Base-by-base conservation (phyloP, 2,888 invertebrate genomes). In the Eilema depressum region DNA sequence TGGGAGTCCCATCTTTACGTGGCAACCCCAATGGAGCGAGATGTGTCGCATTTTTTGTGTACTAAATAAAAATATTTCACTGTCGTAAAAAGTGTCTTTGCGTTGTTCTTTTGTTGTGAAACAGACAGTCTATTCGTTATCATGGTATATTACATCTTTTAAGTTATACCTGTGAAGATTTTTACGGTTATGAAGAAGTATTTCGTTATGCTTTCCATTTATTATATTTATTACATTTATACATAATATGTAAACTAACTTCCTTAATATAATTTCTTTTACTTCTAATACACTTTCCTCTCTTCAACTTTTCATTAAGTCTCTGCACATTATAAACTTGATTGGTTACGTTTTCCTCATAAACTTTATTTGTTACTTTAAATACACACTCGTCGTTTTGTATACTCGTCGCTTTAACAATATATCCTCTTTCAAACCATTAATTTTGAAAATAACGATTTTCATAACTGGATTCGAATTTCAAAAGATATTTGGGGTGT, bases 1-100 rank as follows among this genome's bases (percentile, higher is more conserved):
- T 74, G 73, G 74, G 69, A 73, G 69, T 73, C 41, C 72, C 71
- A 79, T 79, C 79, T 78, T 82, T 75, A 75, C 71, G 66, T 76
- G 70, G 66, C 76, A 60, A 77, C 74, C 75, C 75, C 83, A 82
- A 82, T 82, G 82, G 80, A 81, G 78, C 77, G 69, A 77, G 85
- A 86, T 85, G 86, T 78, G 79, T 75, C 78, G 75, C 84, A 86
- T 87, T 86, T 86, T 86, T 87, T 84, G 78, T 83, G 71, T 83
- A 82, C 84, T 79, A 86, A 86, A 87, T 85, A 85, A 82, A 78
- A 82, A 82, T 82, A 82, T 78, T 79, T 82, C 83, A 82, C 1
- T 65, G 82, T 82, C 83, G 57, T 82, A 79, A 81, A 83, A 85
- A 78, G 75, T 79, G 80, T 82, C 75, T 80, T 81, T 76, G 75